Conservation (phyloP, 2,888 invertebrate genomes). For the Glyphotaelius pellucidus region DNA sequence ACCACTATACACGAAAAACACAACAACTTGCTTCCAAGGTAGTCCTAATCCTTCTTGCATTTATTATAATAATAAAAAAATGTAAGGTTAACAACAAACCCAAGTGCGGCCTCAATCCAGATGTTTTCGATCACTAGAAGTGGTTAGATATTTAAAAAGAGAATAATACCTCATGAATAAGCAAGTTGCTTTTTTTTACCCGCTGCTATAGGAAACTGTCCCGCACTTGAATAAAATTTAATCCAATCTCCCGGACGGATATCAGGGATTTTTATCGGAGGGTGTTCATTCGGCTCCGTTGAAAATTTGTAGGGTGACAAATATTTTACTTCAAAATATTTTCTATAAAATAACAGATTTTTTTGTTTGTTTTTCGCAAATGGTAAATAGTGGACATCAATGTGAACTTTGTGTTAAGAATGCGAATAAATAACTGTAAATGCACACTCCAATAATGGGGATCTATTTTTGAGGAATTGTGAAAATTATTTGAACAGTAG, state of each 20-base stretch:
- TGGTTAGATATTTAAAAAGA: not conserved
- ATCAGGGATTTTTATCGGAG: not conserved
- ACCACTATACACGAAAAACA: too few relatives aligned
- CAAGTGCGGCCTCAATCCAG: not conserved
- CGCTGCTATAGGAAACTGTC: not conserved
- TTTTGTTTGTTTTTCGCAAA: too few relatives aligned
- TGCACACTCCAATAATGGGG: too few relatives aligned
- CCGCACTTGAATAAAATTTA: constrained; percentile 14
- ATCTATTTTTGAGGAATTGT: too few relatives aligned
- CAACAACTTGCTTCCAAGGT: too few relatives aligned
- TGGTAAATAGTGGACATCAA: not conserved
- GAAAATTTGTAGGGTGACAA: not conserved
- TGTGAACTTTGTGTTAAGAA: not conserved
- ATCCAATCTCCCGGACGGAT: constrained; percentile 13
- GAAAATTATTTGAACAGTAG: too few relatives aligned
- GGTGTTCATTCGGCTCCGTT: not conserved
- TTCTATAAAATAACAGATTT: not conserved
- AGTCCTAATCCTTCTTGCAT: too few relatives aligned
- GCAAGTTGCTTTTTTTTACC: not conserved
- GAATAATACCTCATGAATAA: not conserved
- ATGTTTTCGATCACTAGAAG: not conserved
- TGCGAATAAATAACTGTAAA: not conserved
- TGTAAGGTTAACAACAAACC: too few relatives aligned
- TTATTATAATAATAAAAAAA: too few relatives aligned
- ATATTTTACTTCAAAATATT: not conserved